Evolutionary conservation across 2,888 invertebrate genomes (phyloP), one percentile per base, ranked within the genome.

Genomic region (Glaucopsyche alexis): DNA sequence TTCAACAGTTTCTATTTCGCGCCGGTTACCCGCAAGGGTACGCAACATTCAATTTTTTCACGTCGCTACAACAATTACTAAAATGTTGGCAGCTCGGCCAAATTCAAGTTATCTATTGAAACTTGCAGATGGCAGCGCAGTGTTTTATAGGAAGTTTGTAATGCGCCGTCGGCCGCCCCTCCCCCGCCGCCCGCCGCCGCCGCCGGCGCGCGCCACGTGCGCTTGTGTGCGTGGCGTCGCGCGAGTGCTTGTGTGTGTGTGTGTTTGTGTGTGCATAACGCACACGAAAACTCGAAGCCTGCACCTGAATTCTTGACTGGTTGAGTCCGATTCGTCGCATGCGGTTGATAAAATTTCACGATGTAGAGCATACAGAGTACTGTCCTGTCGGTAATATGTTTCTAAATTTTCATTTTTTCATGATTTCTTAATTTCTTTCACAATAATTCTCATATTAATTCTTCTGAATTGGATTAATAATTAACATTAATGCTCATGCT

Each of bases 61-160:
- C 82, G 76, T 82, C 77, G 80, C 81, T 80, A 82, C 82, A 81
- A 83, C 82, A 81, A 80, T n/a, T n/a, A n/a, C 80, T 82, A 80
- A 83, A 85, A 87, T 87, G 87, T 90, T 91, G 86, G 86, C 83
- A 89, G 84, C 90, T 86, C 88, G 90, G 83, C 87, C 87, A 84
- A 86, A 85, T 84, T 87, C 90, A 87, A 90, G 92, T 93, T 93
- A 88, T 88, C 89, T 89, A 92, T 92, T 91, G 88, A 90, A 91
- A 91, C 92, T 88, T 89, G 90, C 88, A 93, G 93, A 93, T 91
- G 93, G 91, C 93, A 87, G 91, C 87, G 89, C 86, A 84, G 88
- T 89, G 85, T 91, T 92, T 88, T 93, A 93, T 93, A 88, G 86
- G 81, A 86, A 84, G 88, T 84, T 85, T 86, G 81, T 82, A 81